Evolutionary conservation across 2,888 invertebrate genomes (phyloP).

Genomic region (Diplolepis rosae): DNA sequence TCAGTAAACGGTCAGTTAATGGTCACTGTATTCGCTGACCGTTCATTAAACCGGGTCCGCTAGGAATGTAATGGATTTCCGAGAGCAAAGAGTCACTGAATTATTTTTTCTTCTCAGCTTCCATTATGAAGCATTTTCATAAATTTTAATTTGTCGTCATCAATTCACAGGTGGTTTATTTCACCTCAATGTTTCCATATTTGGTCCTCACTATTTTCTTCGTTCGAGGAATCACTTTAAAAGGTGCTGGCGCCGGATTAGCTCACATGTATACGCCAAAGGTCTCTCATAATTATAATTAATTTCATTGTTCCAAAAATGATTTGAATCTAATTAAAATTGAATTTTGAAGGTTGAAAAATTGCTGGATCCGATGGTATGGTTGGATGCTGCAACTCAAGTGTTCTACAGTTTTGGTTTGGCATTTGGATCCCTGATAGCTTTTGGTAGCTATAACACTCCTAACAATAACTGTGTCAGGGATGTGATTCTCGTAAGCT

Average conservation of each 20-base stretch:
- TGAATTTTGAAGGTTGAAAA: conserved; percentile 82
- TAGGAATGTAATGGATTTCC: conserved; percentile 33
- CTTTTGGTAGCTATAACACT: conserved; percentile 96
- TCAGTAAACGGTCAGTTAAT: too few relatives aligned
- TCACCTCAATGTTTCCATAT: conserved; percentile 97
- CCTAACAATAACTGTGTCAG: conserved; percentile 95
- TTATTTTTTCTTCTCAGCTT: conserved; percentile 39
- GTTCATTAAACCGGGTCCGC: too few relatives aligned
- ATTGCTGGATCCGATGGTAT: conserved; percentile 89
- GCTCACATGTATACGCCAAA: conserved; percentile 95
- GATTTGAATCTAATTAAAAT: too few relatives aligned
- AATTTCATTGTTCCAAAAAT: too few relatives aligned
- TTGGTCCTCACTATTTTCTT: conserved; percentile 95
- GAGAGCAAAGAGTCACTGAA: conserved; percentile 42
- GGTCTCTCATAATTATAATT: too few relatives aligned
- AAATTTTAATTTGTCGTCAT: conserved; percentile 42
- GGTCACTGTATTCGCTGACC: too few relatives aligned
- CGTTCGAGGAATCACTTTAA: conserved; percentile 89
- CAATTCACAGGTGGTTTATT: conserved; percentile 87
- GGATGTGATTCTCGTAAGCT: conserved; percentile 91
- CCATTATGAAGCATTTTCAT: conserved; percentile 36
- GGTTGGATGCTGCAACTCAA: conserved; percentile 97
- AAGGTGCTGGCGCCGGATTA: conserved; percentile 90
- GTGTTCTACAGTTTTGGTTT: conserved; percentile 95
- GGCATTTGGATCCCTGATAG: conserved; percentile 95